phyloP scores from a whole-genome alignment of 2,113 vertebrate genomes.

The Hepsetus odoe region DNA sequence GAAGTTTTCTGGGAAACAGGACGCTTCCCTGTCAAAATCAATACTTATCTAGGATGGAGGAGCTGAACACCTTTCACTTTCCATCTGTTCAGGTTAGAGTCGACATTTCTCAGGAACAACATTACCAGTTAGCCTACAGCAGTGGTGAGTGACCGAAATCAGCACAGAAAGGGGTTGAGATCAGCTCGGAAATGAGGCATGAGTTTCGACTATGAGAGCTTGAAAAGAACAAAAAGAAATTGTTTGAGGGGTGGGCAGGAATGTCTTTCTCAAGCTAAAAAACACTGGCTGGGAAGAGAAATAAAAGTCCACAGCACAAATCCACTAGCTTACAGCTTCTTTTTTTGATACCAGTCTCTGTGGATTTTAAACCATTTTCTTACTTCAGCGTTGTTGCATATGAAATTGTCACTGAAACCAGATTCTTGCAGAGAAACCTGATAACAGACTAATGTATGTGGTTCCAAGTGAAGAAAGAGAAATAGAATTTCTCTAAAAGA shows the following conservation, averaged over 20 bases:
- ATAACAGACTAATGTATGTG: neutral
- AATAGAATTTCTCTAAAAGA: too few species aligned
- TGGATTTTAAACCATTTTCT: neutral
- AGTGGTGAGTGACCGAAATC: slow-evolving; percentile 56
- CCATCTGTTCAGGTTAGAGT: slow-evolving; percentile 32
- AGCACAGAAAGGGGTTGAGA: slow-evolving; percentile 57
- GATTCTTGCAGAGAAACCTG: neutral
- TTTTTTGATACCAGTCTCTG: neutral
- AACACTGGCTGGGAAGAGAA: neutral
- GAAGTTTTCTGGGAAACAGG: slow-evolving; percentile 5
- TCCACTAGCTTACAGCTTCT: slow-evolving; percentile 1
- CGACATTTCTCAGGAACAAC: slow-evolving; percentile 35
- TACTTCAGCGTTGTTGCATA: slow-evolving; percentile 1
- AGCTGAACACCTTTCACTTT: slow-evolving; percentile 15
- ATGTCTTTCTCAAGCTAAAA: slow-evolving; percentile 18
- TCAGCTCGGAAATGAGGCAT: too few species aligned
- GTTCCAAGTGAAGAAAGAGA: too few species aligned
- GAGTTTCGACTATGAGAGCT: slow-evolving; percentile 26
- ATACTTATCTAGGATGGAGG: slow-evolving; percentile 19
- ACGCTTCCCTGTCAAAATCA: slow-evolving; percentile 35
- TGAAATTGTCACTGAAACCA: neutral
- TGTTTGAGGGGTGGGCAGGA: neutral
- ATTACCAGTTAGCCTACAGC: slow-evolving; percentile 49
- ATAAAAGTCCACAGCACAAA: slow-evolving; percentile 10
- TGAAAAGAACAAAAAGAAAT: slow-evolving; percentile 31